These are phyloP conservation scores for Sclerurus mexicanus DNA, from an alignment of 2,113 vertebrate species.

Conservation along the genomic window DNA sequence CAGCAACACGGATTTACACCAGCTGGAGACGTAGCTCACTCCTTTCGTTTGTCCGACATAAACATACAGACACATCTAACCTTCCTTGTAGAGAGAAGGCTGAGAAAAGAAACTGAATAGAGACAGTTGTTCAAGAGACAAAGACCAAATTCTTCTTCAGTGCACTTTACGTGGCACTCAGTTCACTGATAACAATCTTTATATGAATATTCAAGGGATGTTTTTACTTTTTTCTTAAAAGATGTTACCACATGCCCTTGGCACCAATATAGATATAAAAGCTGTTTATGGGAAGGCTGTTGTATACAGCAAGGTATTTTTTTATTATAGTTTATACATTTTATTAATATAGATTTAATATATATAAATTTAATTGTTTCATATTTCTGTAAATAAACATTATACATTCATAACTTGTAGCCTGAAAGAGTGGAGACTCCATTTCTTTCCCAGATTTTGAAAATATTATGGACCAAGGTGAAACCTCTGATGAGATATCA, in stretches of 20 bases:
- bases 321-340: background rate
- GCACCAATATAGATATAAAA: background rate
- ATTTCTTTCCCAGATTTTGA: background rate
- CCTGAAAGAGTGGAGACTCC: background rate
- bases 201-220: background rate
- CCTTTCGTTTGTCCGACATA: background rate
- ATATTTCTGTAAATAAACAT: background rate
- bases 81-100: background rate
- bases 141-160: background rate
- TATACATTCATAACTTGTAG: background rate
- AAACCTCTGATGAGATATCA: background rate
- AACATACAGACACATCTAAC: background rate
- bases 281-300: background rate
- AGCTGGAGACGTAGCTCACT: background rate
- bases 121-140: background rate
- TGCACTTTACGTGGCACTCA: background rate
- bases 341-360: background rate
- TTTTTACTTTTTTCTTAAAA: background rate
- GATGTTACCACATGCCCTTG: background rate
- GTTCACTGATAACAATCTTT: background rate
- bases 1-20: background rate
- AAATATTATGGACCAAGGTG: background rate
- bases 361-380: background rate
- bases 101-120: background rate
- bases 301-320: fast-evolving